Conservation (phyloP, 2,113 vertebrate genomes). For the Myrmecobius fasciatus region DNA sequence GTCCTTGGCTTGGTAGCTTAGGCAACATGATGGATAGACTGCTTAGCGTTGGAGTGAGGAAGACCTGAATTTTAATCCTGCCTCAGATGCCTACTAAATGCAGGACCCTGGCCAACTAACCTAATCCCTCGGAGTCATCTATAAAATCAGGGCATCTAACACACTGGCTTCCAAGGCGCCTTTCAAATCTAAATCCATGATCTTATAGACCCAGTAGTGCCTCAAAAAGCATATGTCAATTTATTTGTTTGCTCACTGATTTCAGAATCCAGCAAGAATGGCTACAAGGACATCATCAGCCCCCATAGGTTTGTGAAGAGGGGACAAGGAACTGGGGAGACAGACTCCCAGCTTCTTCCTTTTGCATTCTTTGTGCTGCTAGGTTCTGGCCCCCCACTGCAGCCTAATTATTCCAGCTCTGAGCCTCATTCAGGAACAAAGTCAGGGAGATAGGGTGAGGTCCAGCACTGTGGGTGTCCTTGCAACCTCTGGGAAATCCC, state of each 20-base stretch:
- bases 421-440: constrained; percentile 9
- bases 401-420: not conserved
- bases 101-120: not conserved
- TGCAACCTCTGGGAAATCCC: not conserved
- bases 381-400: not conserved
- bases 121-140: not conserved
- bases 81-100: no score
- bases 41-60: no score
- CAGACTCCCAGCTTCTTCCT: fast-evolving
- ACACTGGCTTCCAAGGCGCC: not conserved
- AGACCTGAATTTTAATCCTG: no score
- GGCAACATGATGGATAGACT: not conserved
- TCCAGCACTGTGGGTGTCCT: not conserved
- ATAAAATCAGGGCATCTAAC: not conserved
- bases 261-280: not conserved
- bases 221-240: not conserved
- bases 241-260: not conserved
- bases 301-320: not conserved
- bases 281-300: not conserved
- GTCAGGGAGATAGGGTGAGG: not conserved
- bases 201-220: not conserved
- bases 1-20: not conserved
- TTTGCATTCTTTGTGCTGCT: fast-evolving
- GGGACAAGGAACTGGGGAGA: not conserved
- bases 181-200: not conserved